A percentile compares a stretch with the other conserved stretches of the same genome.
These are phyloP conservation scores for Corythucha ciliata DNA, from an alignment of 2,888 invertebrate species.

Conservation along the genomic window DNA sequence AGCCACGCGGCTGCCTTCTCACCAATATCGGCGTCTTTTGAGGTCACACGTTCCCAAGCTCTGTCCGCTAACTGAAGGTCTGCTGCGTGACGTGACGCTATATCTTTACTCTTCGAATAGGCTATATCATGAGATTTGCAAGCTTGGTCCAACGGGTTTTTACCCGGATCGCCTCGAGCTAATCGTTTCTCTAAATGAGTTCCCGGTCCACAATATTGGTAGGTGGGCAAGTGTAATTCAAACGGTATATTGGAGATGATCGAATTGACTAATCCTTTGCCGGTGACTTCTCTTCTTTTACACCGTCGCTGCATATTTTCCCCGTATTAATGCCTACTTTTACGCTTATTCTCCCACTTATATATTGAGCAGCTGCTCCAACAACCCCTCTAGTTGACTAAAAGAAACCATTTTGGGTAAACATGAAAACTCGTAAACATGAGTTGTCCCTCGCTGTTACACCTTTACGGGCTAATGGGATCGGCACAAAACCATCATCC, in stretches of 20 bases:
- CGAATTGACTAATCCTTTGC: constrained; percentile 8
- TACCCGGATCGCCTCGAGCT: constrained; percentile 38
- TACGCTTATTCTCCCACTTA: no score
- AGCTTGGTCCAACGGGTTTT: constrained; percentile 38
- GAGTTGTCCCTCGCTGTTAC: no score
- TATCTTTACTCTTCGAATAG: constrained; percentile 32
- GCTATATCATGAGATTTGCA: constrained; percentile 40
- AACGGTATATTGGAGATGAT: constrained; percentile 1
- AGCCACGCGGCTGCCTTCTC: constrained; percentile 24
- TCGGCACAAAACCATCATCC: no score
- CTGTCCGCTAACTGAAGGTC: constrained; percentile 17
- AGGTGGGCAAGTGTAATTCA: constrained; percentile 20
- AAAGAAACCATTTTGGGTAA: no score
- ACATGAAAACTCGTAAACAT: no score
- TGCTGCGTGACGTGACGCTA: constrained; percentile 17
- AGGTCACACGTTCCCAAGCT: constrained; percentile 25
- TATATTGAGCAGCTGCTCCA: no score
- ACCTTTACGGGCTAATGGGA: no score
- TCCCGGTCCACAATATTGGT: constrained; percentile 17
- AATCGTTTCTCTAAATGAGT: constrained; percentile 32
- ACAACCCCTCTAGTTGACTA: no score
- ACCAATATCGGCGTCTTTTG: constrained; percentile 22
- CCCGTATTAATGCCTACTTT: no score
- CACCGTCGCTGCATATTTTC: no score
- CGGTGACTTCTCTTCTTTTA: no score